Evolutionary conservation across 2,797 vertebrate genomes (phyloP), one percentile per base, ranked within the genome.

Genomic region (Apodemus agrarius): DNA sequence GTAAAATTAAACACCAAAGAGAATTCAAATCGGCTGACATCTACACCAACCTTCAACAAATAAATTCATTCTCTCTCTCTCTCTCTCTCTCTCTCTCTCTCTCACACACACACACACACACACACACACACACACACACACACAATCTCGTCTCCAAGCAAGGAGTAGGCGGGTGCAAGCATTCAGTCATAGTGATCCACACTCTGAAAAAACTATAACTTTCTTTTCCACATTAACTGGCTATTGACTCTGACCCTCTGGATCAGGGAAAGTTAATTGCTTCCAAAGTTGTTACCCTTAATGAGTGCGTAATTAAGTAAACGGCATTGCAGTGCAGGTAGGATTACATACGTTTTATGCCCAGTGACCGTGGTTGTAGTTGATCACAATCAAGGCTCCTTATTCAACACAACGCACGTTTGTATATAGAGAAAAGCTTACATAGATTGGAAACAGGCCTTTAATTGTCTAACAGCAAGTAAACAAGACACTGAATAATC

Each of bases 21-120:
- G 94, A 97, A 95, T 91, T 95, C 89, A 98, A 95, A 96, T 97
- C 95, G 98, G 85, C 76, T 94, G 81, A 91, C 43, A 97, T 83
- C 92, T 1, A 9, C n/a, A 67, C 94, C 96, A 97, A 94, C 88
- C 88, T 96, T 96, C 96, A 97, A 95, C 89, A 80, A 78, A 96
- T 67, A 92, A 89, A 86, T 92, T 81, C 34, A n/a, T 3, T 65
- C 63, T 65, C 31, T 34, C 9, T 65, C 63, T 65, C 63, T 65
- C 26, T 65, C 63, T 59, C 57, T 59, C 57, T 59, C 57, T 22
- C 46, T 49, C 46, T 49, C 46, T 49, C 46, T 49, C 29, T 65
- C 63, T 65, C 63, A 31, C 63, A 31, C 11, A 31, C 29, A 81
- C 63, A n/a, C 52, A 40, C 14, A 61, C 19, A 76, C 17, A 76